phyloP scores from a whole-genome alignment of 2,888 invertebrate species.

The Tuberolachnus salignus region DNA sequence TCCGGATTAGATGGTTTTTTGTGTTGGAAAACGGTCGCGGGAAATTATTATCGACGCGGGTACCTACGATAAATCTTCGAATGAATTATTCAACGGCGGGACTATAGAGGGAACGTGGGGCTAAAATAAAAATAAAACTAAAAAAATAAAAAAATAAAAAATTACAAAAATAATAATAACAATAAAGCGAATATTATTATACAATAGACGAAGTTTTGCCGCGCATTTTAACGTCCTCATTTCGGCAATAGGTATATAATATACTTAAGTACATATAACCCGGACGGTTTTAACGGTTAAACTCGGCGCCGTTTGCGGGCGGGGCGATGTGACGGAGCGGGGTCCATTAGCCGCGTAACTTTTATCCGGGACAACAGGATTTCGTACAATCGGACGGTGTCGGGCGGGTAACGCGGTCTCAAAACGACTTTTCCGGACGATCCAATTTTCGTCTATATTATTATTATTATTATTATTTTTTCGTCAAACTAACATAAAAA shows the following conservation, averaged over 20 bases:
- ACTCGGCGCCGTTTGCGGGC: not conserved
- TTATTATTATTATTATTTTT: too few species aligned
- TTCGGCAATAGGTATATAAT: not conserved
- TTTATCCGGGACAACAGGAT: not conserved
- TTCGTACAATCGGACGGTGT: not conserved
- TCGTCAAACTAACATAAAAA: conserved; percentile 1
- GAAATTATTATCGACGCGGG: not conserved
- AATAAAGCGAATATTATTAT: not conserved
- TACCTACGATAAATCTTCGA: not conserved
- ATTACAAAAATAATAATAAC: not conserved
- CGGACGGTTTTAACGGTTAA: conserved; percentile 29
- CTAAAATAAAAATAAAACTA: too few species aligned
- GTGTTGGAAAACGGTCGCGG: not conserved
- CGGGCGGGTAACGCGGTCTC: not conserved
- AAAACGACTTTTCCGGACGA: conserved; percentile 34
- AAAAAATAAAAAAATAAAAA: not conserved
- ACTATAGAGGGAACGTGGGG: too few species aligned
- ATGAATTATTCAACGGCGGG: not conserved
- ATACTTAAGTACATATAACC: not conserved
- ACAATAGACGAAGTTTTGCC: conserved; percentile 31
- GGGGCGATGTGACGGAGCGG: not conserved
- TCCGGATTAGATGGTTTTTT: too few species aligned
- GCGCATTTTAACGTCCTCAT: conserved; percentile 37
- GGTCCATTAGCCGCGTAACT: conserved; percentile 40
- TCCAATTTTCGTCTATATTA: conserved; percentile 1